Conservation (phyloP, 92 coral and sea anemone genomes). For the Palythoa grandis region DNA sequence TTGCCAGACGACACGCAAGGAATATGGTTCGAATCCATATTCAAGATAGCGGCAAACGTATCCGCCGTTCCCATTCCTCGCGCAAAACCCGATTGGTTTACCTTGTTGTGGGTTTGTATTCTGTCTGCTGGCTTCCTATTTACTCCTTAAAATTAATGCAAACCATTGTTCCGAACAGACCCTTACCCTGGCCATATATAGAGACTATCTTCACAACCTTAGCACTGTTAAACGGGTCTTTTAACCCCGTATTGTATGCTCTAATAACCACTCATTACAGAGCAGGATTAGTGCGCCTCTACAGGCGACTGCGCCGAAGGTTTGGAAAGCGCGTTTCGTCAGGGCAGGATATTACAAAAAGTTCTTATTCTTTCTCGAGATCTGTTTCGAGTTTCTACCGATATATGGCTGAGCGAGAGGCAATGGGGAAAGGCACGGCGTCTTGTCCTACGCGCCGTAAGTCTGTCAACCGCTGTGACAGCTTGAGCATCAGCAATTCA, state of each 20-base stretch:
- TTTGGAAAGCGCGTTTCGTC: slow-evolving; percentile 54
- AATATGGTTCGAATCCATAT: slow-evolving; percentile 91
- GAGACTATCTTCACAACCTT: slow-evolving; percentile 66
- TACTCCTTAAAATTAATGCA: slow-evolving; percentile 63
- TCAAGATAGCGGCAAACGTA: slow-evolving; percentile 76
- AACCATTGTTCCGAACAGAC: slow-evolving; percentile 55
- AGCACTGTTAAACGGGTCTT: slow-evolving; percentile 77
- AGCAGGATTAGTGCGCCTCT: slow-evolving; percentile 74
- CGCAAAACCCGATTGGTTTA: slow-evolving; percentile 86
- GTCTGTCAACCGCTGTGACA: slow-evolving; percentile 3
- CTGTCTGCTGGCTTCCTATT: slow-evolving; percentile 93
- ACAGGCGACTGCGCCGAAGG: slow-evolving; percentile 66
- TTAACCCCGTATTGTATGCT: slow-evolving; percentile 93
- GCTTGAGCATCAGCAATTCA: slow-evolving; percentile 23
- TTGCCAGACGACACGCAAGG: slow-evolving; percentile 92
- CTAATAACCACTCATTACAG: slow-evolving; percentile 90
- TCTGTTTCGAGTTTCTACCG: slow-evolving; percentile 74
- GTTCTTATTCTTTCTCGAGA: slow-evolving; percentile 78
- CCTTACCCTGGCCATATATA: slow-evolving; percentile 52
- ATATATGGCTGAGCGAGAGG: slow-evolving; percentile 44
- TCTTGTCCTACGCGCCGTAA: neutral
- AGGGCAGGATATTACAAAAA: slow-evolving; percentile 58
- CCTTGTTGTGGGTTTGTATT: slow-evolving; percentile 79
- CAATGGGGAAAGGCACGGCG: slow-evolving; percentile 1
- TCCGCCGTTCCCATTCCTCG: slow-evolving; percentile 69